A percentile compares a stretch with the other conserved stretches of the same genome.
Evolutionary conservation across 2,113 vertebrate species (phyloP).

Genomic region (Protobothrops flavoviridis): DNA sequence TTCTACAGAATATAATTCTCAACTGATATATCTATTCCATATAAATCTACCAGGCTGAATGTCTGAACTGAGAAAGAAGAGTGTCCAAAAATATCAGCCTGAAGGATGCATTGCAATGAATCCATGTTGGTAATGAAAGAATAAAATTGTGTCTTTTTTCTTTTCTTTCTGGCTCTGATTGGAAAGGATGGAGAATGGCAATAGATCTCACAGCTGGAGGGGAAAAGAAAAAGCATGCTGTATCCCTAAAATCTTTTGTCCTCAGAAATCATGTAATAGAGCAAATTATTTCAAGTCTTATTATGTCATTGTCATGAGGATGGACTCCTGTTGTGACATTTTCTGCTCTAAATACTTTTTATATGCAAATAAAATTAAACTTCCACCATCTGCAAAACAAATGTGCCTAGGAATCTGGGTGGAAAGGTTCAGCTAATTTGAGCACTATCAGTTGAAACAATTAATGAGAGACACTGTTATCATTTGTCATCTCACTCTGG

Average conservation of each 20-base stretch:
- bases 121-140: not conserved
- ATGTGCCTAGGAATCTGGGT: not conserved
- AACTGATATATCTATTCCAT: not conserved
- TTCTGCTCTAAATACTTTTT: slow-evolving; percentile 32
- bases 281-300: not conserved
- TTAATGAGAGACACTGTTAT: slow-evolving; percentile 13
- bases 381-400: not conserved
- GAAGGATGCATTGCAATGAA: not conserved
- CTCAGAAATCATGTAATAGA: not conserved
- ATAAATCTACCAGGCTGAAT: not conserved
- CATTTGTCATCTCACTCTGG: not conserved
- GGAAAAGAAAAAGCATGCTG: not conserved
- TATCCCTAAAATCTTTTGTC: not conserved
- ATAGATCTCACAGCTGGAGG: not conserved
- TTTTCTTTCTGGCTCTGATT: not conserved
- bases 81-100: not conserved
- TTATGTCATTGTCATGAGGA: slow-evolving; percentile 7
- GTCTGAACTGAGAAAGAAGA: too few species aligned
- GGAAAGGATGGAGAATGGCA: not conserved
- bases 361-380: slow-evolving; percentile 30
- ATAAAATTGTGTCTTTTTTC: not conserved
- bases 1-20: not conserved
- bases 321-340: not conserved
- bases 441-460: not conserved
- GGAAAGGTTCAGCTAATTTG: slow-evolving; percentile 8